These are phyloP conservation scores for Zapornia atra DNA, from an alignment of 2,113 vertebrate genomes.

Conservation along the genomic window DNA sequence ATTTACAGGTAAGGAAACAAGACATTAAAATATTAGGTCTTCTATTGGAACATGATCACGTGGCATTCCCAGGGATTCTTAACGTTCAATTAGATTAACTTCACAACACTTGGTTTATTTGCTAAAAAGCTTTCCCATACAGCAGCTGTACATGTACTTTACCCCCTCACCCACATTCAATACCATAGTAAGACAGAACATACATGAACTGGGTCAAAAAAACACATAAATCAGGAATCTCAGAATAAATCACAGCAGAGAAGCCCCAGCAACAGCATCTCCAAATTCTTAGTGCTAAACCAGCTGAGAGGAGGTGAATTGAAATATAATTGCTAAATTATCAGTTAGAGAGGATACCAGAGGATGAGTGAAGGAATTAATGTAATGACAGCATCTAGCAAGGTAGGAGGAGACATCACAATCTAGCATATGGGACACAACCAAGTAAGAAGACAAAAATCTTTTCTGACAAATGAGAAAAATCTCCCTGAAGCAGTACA, in stretches of 20 bases:
- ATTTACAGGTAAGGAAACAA: not conserved
- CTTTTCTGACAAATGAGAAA: not conserved
- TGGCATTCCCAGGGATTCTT: not conserved
- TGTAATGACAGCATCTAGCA: not conserved
- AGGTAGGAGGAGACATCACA: not conserved
- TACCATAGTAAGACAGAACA: not conserved
- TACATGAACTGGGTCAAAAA: not conserved
- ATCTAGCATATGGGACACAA: not conserved
- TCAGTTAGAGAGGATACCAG: not conserved
- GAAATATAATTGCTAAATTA: not conserved
- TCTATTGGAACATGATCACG: not conserved
- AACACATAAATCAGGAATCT: not conserved
- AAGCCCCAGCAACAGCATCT: not conserved
- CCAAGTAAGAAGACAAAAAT: not conserved
- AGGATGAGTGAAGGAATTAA: not conserved
- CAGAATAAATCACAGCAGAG: not conserved
- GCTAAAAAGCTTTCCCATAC: not conserved
- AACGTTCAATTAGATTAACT: not conserved
- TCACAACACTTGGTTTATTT: not conserved
- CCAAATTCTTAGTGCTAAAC: not conserved
- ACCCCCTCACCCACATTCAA: not conserved
- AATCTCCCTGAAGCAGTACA: not conserved
- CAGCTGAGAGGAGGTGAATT: not conserved
- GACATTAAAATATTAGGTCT: not conserved
- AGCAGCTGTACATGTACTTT: not conserved